Conservation (phyloP, 2,113 vertebrate species). For the Thalassoma bifasciatum region DNA sequence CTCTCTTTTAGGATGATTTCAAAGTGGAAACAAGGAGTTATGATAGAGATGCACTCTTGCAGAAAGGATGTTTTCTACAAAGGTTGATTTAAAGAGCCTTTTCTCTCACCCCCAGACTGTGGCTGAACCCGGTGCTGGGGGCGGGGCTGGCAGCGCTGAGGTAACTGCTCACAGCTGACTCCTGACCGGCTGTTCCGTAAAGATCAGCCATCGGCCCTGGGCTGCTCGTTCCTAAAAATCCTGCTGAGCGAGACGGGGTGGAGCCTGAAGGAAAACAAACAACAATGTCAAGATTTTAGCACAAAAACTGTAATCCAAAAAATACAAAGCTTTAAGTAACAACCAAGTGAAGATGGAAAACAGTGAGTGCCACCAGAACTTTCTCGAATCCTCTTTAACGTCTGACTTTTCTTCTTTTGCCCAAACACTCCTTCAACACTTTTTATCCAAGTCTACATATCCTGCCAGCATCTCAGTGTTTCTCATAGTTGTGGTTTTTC, state of each 20-base stretch:
- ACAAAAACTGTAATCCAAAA: too few species aligned
- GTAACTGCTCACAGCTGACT: constrained; percentile 98
- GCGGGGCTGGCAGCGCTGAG: constrained; percentile 97
- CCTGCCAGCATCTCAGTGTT: too few species aligned
- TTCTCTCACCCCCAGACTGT: constrained; percentile 93
- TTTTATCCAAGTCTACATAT: too few species aligned
- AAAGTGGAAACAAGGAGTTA: too few species aligned
- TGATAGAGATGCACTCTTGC: too few species aligned
- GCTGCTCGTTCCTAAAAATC: constrained; percentile 97
- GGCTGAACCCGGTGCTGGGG: constrained; percentile 96
- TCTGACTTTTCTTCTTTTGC: too few species aligned
- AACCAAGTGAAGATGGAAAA: background rate
- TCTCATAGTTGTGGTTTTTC: too few species aligned
- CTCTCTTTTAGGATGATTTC: too few species aligned
- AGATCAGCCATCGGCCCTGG: constrained; percentile 98
- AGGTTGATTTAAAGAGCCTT: background rate
- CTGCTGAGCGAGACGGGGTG: constrained; percentile 93
- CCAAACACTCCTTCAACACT: too few species aligned
- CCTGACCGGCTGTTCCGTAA: constrained; percentile 95
- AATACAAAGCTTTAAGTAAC: too few species aligned
- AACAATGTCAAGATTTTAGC: background rate
- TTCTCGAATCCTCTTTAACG: too few species aligned
- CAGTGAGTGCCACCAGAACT: background rate
- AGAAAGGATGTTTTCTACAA: background rate
- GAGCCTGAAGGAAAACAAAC: constrained; percentile 84